These are phyloP conservation scores for Nycteola revayana DNA, from an alignment of 2,888 invertebrate species.

Conservation along the genomic window DNA sequence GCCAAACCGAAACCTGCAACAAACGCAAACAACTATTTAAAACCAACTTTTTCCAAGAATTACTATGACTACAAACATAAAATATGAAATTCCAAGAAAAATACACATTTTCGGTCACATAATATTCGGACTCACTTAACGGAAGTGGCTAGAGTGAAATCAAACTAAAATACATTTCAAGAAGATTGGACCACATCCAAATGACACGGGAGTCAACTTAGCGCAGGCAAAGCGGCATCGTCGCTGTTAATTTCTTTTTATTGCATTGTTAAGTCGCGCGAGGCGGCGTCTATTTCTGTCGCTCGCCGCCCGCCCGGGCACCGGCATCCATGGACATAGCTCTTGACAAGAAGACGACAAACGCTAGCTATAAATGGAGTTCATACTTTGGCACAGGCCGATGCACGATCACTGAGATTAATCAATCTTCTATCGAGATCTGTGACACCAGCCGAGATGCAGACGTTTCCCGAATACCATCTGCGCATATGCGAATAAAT, in stretches of 20 bases:
- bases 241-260: constrained; percentile 81
- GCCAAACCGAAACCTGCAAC: constrained; percentile 74
- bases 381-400: constrained; percentile 57
- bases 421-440: constrained; percentile 35
- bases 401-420: constrained; percentile 37
- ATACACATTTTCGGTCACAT: constrained; percentile 46
- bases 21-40: constrained; percentile 42
- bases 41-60: constrained; percentile 14
- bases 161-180: constrained; percentile 65
- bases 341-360: constrained; percentile 77
- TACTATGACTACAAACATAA: constrained; percentile 46
- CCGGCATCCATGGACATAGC: constrained; percentile 67
- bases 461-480: constrained; percentile 23
- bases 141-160: constrained; percentile 68
- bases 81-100: constrained; percentile 47
- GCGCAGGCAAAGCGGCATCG: constrained; percentile 54
- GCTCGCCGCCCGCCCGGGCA: constrained; percentile 73
- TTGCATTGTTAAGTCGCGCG: constrained; percentile 80
- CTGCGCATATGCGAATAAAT: neutral
- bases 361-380: constrained; percentile 74
- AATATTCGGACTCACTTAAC: constrained; percentile 72
- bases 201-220: constrained; percentile 79
- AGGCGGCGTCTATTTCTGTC: constrained; percentile 72
- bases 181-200: constrained; percentile 75
- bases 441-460: constrained; percentile 23